phyloP scores from a whole-genome alignment of 2,113 vertebrate species.

The Dipodomys stephensi region DNA sequence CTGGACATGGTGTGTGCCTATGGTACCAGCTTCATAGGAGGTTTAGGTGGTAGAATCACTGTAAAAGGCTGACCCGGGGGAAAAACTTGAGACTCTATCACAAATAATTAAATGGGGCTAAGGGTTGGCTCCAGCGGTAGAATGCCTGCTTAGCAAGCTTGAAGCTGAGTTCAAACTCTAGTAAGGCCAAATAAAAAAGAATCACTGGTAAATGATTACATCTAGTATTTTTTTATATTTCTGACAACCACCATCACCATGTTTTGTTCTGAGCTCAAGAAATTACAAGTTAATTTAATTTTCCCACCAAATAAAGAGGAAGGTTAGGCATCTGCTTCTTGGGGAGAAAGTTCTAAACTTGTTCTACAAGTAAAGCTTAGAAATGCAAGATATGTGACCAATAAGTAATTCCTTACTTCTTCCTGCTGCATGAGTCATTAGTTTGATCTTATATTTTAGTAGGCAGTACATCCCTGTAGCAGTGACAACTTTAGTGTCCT shows the following conservation, averaged over 20 bases:
- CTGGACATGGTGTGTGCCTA: no score
- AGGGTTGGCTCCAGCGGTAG: no score
- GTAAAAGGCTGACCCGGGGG: no score
- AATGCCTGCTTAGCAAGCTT: no score
- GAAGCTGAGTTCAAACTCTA: no score
- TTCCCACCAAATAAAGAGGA: constrained; percentile 9
- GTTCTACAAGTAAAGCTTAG: neutral
- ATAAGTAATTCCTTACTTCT: neutral
- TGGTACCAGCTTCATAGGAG: no score
- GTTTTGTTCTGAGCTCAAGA: neutral
- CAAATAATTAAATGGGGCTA: no score
- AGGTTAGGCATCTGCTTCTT: constrained; percentile 21
- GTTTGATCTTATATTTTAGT: neutral
- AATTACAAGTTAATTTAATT: constrained; percentile 27
- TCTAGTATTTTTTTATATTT: neutral
- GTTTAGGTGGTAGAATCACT: no score
- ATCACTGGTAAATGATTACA: no score
- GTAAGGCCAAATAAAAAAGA: no score
- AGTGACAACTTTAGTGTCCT: neutral
- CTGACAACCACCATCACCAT: neutral
- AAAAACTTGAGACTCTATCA: no score
- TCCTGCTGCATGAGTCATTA: neutral
- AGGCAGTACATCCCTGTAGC: neutral
- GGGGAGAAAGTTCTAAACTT: neutral
- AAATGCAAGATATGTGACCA: neutral